Percentiles rank a stretch among this genome's conserved stretches.
phyloP scores from a whole-genome alignment of 2,797 vertebrate genomes.

The Sylvia borin region DNA sequence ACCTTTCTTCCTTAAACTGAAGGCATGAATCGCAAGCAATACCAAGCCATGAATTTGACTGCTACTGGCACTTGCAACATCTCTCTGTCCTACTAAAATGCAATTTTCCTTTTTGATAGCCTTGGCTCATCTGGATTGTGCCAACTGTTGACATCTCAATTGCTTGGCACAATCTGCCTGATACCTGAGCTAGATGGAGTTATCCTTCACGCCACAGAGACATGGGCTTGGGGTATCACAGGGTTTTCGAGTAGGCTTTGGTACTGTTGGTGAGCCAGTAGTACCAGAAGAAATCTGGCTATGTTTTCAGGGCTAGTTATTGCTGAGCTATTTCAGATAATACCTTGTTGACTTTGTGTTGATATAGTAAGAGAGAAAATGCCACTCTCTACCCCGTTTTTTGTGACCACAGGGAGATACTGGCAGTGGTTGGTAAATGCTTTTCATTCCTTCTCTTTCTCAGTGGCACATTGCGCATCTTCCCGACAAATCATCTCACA shows the following conservation, averaged over 20 bases:
- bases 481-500: constrained; percentile 99
- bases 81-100: neutral
- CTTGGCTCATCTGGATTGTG: neutral
- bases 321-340: neutral
- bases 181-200: neutral
- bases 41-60: neutral
- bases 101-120: neutral
- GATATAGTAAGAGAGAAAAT: neutral
- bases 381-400: neutral
- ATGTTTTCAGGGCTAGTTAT: neutral
- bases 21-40: neutral
- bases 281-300: neutral
- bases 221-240: neutral
- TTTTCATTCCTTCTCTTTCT: neutral
- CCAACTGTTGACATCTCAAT: neutral
- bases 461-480: constrained; percentile 97
- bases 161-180: neutral
- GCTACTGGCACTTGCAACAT: neutral
- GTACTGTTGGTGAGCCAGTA: neutral
- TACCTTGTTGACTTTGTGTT: neutral
- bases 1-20: neutral
- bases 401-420: neutral
- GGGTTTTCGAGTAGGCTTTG: neutral
- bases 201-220: neutral
- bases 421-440: neutral